Conservation (phyloP, 2,888 invertebrate species). For the Phlogophora meticulosa region DNA sequence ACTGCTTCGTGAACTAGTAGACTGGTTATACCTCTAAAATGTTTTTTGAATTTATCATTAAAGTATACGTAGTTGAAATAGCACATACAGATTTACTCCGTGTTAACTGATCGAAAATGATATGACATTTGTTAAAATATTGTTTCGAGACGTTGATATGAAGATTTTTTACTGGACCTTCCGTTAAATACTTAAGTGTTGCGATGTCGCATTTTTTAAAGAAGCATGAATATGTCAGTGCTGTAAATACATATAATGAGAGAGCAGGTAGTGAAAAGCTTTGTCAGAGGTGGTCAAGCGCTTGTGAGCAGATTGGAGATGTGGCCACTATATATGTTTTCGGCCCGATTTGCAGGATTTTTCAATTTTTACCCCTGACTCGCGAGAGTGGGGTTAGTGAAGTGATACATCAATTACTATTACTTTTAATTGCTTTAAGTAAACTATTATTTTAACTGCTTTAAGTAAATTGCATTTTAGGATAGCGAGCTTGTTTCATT, state of each 20-base stretch:
- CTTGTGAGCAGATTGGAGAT: constrained; percentile 76
- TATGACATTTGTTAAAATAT: constrained; percentile 77
- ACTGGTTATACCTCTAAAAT: constrained; percentile 89
- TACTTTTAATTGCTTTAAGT: constrained; percentile 78
- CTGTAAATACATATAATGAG: constrained; percentile 75
- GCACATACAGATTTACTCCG: constrained; percentile 80
- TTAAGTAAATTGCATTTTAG: constrained; percentile 82
- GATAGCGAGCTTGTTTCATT: constrained; percentile 87
- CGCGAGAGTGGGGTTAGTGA: constrained; percentile 79
- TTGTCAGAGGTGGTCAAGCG: constrained; percentile 65
- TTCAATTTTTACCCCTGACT: constrained; percentile 76
- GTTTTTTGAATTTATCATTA: constrained; percentile 82
- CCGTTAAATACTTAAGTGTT: constrained; percentile 70
- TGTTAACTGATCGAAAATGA: constrained; percentile 77
- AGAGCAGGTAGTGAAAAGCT: constrained; percentile 74
- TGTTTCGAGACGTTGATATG: constrained; percentile 73
- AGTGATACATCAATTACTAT: constrained; percentile 76
- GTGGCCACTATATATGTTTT: constrained; percentile 91
- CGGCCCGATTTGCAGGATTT: constrained; percentile 88
- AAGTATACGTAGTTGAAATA: constrained; percentile 84
- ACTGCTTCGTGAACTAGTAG: constrained; percentile 89
- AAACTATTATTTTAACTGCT: constrained; percentile 85
- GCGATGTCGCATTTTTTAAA: constrained; percentile 66
- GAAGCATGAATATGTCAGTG: constrained; percentile 70
- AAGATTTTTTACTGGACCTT: constrained; percentile 85